Conservation (phyloP, 1,140 invertebrate genomes). For the Ectropis grisescens region DNA sequence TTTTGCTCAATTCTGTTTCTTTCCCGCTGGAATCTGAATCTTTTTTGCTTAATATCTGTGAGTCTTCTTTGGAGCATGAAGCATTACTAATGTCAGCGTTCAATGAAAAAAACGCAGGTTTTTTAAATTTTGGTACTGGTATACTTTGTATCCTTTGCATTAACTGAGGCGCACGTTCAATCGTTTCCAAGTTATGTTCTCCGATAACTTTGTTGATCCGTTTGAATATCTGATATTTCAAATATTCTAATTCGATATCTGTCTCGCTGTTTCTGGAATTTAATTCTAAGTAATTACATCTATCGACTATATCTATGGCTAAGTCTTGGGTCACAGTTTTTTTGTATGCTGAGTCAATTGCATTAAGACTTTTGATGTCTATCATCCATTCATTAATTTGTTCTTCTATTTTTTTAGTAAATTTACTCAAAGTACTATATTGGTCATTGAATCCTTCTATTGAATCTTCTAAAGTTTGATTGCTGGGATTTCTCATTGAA, state of each 20-base stretch:
- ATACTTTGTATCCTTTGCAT: slow-evolving; percentile 24
- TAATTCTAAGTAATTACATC: slow-evolving; percentile 37
- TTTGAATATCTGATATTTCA: slow-evolving; percentile 49
- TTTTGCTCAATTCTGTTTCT: too few relatives aligned
- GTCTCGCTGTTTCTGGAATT: slow-evolving; percentile 16
- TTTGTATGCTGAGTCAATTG: slow-evolving; percentile 5
- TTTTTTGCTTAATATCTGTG: too few relatives aligned
- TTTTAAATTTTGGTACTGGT: slow-evolving; percentile 13
- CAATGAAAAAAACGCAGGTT: too few relatives aligned
- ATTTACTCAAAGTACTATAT: too few relatives aligned
- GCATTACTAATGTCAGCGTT: too few relatives aligned
- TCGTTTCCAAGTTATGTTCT: slow-evolving; percentile 16
- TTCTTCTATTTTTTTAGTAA: slow-evolving; percentile 4
- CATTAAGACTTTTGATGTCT: neutral
- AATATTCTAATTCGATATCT: slow-evolving; percentile 32
- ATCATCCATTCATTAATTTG: slow-evolving; percentile 21
- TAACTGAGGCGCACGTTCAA: slow-evolving; percentile 21
- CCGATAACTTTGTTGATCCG: slow-evolving; percentile 32
- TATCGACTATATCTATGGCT: slow-evolving; percentile 21
- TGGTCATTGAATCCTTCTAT: too few relatives aligned
- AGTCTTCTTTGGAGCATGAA: too few relatives aligned
- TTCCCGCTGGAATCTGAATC: too few relatives aligned
- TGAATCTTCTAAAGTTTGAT: too few relatives aligned
- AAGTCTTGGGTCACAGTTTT: slow-evolving; percentile 14
- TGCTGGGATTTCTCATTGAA: too few relatives aligned